These are phyloP conservation scores for Parasteatoda tepidariorum DNA, from an alignment of 1,140 invertebrate species.

Conservation along the genomic window DNA sequence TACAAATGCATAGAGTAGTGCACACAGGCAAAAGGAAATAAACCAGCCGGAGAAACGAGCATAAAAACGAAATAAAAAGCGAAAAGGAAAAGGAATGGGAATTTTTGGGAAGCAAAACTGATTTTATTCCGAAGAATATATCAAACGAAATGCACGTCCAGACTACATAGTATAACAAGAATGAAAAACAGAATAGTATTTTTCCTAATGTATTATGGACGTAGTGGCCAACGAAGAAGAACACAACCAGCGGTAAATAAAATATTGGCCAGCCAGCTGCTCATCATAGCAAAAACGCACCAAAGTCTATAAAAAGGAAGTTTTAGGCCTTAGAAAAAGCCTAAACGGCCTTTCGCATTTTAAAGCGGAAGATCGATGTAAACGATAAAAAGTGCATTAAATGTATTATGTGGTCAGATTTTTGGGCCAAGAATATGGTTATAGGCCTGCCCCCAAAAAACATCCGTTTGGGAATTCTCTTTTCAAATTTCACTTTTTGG, in stretches of 20 bases:
- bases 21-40: constrained; percentile 46
- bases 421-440: constrained; percentile 50
- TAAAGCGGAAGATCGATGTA: constrained; percentile 41
- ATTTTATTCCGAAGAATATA: constrained; percentile 59
- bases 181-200: constrained; percentile 57
- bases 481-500: constrained; percentile 54
- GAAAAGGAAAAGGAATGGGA: constrained; percentile 21
- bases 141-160: constrained; percentile 45
- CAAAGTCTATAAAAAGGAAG: constrained; percentile 47
- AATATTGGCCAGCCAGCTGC: constrained; percentile 57
- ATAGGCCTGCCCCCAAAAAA: constrained; percentile 50
- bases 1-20: constrained; percentile 23
- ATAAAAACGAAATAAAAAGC: constrained; percentile 58
- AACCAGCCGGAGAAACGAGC: constrained; percentile 50
- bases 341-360: constrained; percentile 41
- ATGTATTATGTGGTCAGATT: constrained; percentile 61
- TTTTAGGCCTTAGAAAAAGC: constrained; percentile 20
- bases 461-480: constrained; percentile 56
- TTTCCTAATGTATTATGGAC: constrained; percentile 61
- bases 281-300: constrained; percentile 55
- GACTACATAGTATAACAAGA: constrained; percentile 52
- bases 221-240: constrained; percentile 23
- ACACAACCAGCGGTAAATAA: constrained; percentile 53
- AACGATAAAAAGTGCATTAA: constrained; percentile 61
- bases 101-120: constrained; percentile 45